Evolutionary conservation across 2,888 invertebrate species (phyloP), one percentile per base, ranked within the genome.

Genomic region (Euzetes globulus): DNA sequence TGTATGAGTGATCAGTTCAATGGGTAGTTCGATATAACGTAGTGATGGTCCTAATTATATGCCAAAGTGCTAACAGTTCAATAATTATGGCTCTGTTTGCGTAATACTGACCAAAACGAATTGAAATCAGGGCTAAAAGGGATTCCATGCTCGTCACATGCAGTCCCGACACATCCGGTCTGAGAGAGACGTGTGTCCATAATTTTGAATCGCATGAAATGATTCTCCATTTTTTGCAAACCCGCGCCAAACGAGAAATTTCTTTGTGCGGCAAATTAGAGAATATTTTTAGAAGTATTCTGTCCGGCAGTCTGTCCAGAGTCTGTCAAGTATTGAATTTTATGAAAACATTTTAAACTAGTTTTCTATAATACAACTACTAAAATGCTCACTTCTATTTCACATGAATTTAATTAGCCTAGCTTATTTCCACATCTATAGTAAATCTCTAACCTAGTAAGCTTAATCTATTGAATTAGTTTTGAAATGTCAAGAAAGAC

Each of bases 301-400:
- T 98, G 84, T 99, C 98, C 15, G 99, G 98, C 50, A 99, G 86
- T 83, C 96, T 94, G 83, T 94, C 94, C 82, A 95, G 93, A 6
- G 94, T 94, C 94, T 94, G 13, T 19, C 13, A 50, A 71, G 6
- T 22, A 58, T 58, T 58, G 1, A 25, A 58, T n/a, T n/a, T n/a
- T n/a, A n/a, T n/a, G n/a, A n/a, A n/a, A n/a, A n/a, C n/a, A n/a
- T n/a, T n/a, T n/a, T n/a, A n/a, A n/a, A n/a, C n/a, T n/a, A n/a
- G n/a, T n/a, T n/a, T n/a, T n/a, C n/a, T n/a, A n/a, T n/a, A n/a
- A n/a, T n/a, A n/a, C n/a, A n/a, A n/a, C n/a, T n/a, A n/a, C n/a
- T n/a, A n/a, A n/a, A n/a, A n/a, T n/a, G n/a, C n/a, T n/a, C n/a
- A n/a, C n/a, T n/a, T n/a, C n/a, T n/a, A n/a, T n/a, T n/a, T n/a